Evolutionary conservation across 2,113 vertebrate species (phyloP), one percentile per base, ranked within the genome.

Genomic region (Thryonomys swinderianus): DNA sequence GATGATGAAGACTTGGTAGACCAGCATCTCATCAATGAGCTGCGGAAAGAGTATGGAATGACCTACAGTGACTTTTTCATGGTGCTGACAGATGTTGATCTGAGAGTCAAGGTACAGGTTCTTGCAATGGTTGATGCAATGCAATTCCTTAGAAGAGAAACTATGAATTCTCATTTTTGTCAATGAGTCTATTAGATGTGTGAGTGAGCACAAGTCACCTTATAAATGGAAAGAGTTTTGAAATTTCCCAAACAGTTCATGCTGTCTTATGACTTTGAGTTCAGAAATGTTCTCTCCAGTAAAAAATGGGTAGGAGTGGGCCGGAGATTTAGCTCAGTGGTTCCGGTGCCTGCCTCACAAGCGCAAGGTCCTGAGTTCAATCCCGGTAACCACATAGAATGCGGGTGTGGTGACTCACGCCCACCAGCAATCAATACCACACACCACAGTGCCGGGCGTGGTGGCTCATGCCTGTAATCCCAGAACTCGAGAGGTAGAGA

Each of bases 1-100:
- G 98, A 99, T 86, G 99, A 99, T 97, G 99, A 99, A 97, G 99
- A 99, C 40, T 98, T 99, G 85, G 98, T 99, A 95, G 99, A 99
- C 97, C 99, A 99, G 96, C 99, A 99, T 53, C 99, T 99, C 96
- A 99, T 99, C 92, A 98, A 98, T 0, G 99, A 99, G 94, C 98
- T 99, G 96, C 99, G 99, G 93, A 99, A 99, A 95, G 99, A 99
- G 92, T 99, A 99, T 17, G 98, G 99, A 55, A 99, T 99, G 99
- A 99, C 98, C n/a, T 98, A 99, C 55, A 99, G 99, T 86, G 99
- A 99, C 95, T 99, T 99, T 98, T 99, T 99, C 98, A 99, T 99
- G 99, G 99, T 99, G 62, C 98, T 99, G 93, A 99, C 99, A 0
- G 99, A 99, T 83, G 98, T 98, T 12, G 99, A 99, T 97, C 99